phyloP scores from a whole-genome alignment of 2,113 vertebrate species.

The Amphiprion percula region DNA sequence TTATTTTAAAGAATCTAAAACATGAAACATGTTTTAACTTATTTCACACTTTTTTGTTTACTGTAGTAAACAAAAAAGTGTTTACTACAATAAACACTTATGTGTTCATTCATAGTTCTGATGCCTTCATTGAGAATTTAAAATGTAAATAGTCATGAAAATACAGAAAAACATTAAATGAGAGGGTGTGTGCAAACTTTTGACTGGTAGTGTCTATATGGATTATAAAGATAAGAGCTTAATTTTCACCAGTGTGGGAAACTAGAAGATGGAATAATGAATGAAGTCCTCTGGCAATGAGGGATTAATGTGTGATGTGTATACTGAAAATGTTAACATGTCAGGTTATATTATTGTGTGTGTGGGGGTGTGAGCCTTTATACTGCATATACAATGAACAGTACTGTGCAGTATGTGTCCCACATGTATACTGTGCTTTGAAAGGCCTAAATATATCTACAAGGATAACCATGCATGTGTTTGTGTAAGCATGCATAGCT shows the following conservation, averaged over 20 bases:
- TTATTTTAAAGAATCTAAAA: too few species aligned
- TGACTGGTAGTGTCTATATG: too few species aligned
- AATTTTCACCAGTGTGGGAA: background rate
- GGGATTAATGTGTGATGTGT: conserved; percentile 8
- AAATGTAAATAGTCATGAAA: too few species aligned
- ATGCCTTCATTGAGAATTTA: too few species aligned
- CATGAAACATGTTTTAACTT: too few species aligned
- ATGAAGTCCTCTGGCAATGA: conserved; percentile 11
- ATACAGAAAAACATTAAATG: too few species aligned
- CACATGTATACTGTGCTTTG: background rate
- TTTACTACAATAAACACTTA: too few species aligned
- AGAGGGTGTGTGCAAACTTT: too few species aligned
- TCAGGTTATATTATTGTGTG: conserved; percentile 7
- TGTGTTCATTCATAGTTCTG: too few species aligned
- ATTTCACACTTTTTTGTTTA: too few species aligned
- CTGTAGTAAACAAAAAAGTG: too few species aligned
- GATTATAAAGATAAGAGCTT: too few species aligned
- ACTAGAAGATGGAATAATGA: conserved; percentile 23
- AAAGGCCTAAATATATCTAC: background rate
- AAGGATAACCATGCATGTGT: background rate
- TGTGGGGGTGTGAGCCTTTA: conserved; percentile 3
- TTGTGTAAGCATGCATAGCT: background rate
- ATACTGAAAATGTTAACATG: background rate
- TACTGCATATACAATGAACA: background rate
- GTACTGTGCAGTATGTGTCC: background rate